These are phyloP conservation scores for Venusia cambrica DNA, from an alignment of 2,888 invertebrate genomes.

Conservation along the genomic window DNA sequence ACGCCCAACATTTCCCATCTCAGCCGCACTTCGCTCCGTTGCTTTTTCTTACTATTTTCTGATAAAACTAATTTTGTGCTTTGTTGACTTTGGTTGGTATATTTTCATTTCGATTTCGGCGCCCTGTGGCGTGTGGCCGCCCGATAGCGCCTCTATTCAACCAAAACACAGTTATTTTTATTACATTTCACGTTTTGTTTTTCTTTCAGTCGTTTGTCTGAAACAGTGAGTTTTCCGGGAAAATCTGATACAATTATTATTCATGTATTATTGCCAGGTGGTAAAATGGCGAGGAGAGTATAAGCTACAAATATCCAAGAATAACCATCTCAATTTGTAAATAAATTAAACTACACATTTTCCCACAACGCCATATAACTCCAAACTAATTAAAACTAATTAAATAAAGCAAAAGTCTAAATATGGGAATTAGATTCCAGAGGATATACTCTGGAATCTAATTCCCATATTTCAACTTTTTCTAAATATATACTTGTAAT, in stretches of 20 bases:
- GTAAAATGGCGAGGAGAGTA: too few species aligned
- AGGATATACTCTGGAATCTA: too few species aligned
- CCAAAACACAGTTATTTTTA: constrained; percentile 41
- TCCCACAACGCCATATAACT: too few species aligned
- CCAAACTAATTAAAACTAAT: too few species aligned
- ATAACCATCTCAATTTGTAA: too few species aligned
- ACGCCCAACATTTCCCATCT: constrained; percentile 44
- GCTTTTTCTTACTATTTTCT: constrained; percentile 63
- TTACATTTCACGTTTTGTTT: constrained; percentile 31
- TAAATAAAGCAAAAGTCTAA: too few species aligned
- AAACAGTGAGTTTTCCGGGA: neutral
- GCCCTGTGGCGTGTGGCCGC: constrained; percentile 37
- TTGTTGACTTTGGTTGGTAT: constrained; percentile 70
- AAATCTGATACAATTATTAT: constrained; percentile 2
- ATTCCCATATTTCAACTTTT: too few species aligned
- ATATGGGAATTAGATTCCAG: too few species aligned
- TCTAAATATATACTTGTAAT: too few species aligned
- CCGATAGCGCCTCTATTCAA: constrained; percentile 40
- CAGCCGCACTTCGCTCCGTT: constrained; percentile 47
- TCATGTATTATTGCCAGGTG: too few species aligned
- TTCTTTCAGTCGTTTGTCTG: constrained; percentile 13
- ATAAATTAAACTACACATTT: too few species aligned
- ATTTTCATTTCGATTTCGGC: constrained; percentile 59
- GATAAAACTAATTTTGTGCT: constrained; percentile 76
- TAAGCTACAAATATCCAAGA: too few species aligned